phyloP scores from a whole-genome alignment of 2,888 invertebrate species.

The Exephanes ischioxanthus region DNA sequence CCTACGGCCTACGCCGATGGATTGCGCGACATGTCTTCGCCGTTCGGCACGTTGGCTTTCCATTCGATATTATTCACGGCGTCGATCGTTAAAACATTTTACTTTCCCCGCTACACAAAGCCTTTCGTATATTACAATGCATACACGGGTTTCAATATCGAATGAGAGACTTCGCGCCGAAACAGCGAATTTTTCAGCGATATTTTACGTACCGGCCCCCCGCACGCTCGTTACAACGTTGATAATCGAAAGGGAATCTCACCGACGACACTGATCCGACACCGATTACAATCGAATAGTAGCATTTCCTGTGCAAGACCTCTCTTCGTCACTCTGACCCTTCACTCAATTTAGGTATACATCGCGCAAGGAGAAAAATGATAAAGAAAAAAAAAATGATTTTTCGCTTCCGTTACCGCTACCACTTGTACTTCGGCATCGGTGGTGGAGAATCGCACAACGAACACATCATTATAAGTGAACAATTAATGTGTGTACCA shows the following conservation, averaged over 20 bases:
- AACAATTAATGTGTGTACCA: constrained; percentile 27
- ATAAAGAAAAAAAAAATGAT: constrained; percentile 25
- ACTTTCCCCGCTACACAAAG: too few relatives aligned
- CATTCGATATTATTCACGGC: not conserved
- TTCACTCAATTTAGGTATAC: constrained; percentile 48
- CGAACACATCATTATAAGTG: constrained; percentile 36
- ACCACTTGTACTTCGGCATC: constrained; percentile 2
- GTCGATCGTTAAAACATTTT: too few relatives aligned
- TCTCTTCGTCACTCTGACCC: constrained; percentile 11
- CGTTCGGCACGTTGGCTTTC: constrained; percentile 38
- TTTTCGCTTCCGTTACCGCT: constrained; percentile 24
- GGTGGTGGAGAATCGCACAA: constrained; percentile 20
- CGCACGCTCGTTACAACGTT: constrained; percentile 16
- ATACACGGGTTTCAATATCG: not conserved
- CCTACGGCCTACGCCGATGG: constrained; percentile 57
- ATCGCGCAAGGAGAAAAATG: constrained; percentile 7
- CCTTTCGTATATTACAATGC: too few relatives aligned
- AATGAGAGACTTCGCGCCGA: constrained; percentile 32
- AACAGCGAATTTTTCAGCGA: constrained; percentile 63
- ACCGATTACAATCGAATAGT: constrained; percentile 28
- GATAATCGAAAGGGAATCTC: constrained; percentile 28
- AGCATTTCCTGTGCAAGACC: constrained; percentile 35
- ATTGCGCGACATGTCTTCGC: constrained; percentile 39
- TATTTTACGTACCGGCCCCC: constrained; percentile 41
- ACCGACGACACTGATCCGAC: constrained; percentile 9